Evolutionary conservation across 2,113 vertebrate species (phyloP).

Genomic region (Lagopus muta): DNA sequence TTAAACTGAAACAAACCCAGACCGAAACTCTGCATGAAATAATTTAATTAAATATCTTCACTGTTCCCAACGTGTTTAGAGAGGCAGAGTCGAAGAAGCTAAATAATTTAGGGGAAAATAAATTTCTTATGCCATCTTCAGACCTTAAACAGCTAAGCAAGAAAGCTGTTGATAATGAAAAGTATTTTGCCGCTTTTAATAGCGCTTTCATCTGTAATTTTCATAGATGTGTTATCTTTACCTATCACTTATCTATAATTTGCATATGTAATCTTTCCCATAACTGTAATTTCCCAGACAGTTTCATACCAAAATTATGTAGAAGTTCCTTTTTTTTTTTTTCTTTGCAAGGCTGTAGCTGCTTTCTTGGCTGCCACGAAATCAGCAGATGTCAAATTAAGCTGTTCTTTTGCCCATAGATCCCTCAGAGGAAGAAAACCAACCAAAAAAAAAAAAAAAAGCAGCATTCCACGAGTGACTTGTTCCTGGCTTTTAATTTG

Average conservation of each 20-base stretch:
- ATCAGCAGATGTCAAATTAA: constrained; percentile 23
- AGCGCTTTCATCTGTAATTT: neutral
- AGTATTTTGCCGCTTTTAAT: neutral
- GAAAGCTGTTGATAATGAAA: neutral
- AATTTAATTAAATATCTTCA: constrained; percentile 40
- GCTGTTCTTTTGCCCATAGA: neutral
- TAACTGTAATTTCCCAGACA: neutral
- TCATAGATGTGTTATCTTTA: neutral
- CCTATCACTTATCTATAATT: neutral
- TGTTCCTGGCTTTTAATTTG: neutral
- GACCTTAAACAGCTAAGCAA: neutral
- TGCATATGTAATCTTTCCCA: neutral
- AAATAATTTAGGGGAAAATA: neutral
- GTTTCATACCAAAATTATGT: neutral
- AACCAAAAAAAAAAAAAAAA: neutral
- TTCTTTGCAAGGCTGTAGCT: neutral
- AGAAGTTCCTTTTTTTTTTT: neutral
- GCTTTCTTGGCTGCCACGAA: neutral
- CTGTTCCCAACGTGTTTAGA: neutral
- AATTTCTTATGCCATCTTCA: neutral
- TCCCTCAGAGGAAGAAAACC: neutral
- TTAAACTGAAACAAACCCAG: constrained; percentile 26
- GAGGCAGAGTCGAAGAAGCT: neutral
- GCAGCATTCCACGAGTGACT: neutral
- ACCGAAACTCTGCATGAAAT: constrained; percentile 7